Base-by-base conservation (phyloP, 2,888 invertebrate genomes). In the Polyommatus icarus region DNA sequence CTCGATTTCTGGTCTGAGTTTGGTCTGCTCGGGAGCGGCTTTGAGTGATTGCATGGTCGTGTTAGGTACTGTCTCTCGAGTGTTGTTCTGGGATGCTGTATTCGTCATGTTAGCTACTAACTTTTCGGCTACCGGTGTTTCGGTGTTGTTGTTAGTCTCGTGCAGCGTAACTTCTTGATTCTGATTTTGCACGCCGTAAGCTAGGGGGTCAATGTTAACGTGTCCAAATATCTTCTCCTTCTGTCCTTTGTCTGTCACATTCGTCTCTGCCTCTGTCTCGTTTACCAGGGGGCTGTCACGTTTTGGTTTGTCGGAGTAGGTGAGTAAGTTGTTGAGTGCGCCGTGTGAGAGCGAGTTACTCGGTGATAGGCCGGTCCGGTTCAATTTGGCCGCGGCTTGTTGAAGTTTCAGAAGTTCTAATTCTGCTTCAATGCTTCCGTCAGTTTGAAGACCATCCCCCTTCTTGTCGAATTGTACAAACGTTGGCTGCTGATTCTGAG, bases 1-100 rank as follows among this genome's bases (percentile, higher is more conserved):
- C 83, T 94, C 94, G 78, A 88, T 91, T 87, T 94, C 94, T 71
- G 94, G 94, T 80, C 89, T 93, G 46, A 94, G 86, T 86, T 94
- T 93, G 78, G 85, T 88, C 82, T 87, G 87, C 78, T 90, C 91
- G 78, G 83, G 83, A 79, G 87, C 85, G 82, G 89, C 89, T 79
- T 88, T 89, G 72, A 89, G 83, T 76, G 86, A 81, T 78, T 85
- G 86, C 24, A 82, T 78, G 76, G 82, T 82, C 79, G 85, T 81
- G 79, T 82, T 73, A 59, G 78, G 80, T 78, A 77, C 10, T 4
- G 71, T 29, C 29, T 77, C 77, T 57, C 81, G 81, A 77, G 81
- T 81, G 78, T 82, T 79, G 54, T 80, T 81, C 67, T 84, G 82
- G 85, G 77, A 78, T 80, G 80, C 83, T 76, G 76, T 79, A 36